Percentiles rank a stretch among this genome's conserved stretches.
Conservation (phyloP, 2,888 invertebrate genomes). For the Folsomia candida region DNA sequence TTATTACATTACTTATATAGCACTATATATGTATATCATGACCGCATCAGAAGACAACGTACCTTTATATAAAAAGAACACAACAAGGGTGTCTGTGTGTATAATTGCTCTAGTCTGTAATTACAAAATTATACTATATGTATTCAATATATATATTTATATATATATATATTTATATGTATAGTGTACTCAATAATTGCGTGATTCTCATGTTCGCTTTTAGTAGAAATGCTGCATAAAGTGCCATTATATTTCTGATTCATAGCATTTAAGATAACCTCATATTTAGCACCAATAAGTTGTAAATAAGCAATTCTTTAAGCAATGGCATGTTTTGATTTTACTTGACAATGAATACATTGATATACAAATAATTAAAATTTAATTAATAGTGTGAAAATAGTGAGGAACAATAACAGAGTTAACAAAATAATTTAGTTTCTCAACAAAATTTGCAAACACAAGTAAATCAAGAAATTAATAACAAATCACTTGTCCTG, state of each 20-base stretch:
- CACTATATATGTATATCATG: neutral
- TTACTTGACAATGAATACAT: too few relatives aligned
- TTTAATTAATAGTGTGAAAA: neutral
- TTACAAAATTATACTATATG: too few relatives aligned
- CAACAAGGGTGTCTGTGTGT: neutral
- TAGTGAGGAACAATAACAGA: neutral
- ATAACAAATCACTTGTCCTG: too few relatives aligned
- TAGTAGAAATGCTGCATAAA: neutral
- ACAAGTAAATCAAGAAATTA: too few relatives aligned
- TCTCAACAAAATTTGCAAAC: neutral
- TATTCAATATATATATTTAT: too few relatives aligned
- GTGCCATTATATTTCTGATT: neutral
- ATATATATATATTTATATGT: too few relatives aligned
- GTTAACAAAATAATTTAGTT: neutral
- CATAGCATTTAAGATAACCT: neutral
- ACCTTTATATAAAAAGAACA: constrained; percentile 4
- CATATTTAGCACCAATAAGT: neutral
- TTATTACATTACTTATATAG: too few relatives aligned
- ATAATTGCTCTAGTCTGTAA: too few relatives aligned
- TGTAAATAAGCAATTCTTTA: neutral
- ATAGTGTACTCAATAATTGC: too few relatives aligned
- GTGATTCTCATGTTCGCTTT: neutral
- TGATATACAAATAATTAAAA: too few relatives aligned
- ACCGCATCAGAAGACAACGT: neutral
- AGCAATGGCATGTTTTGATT: too few relatives aligned